Base-by-base conservation (phyloP, 2,888 invertebrate species). In the Syrista parreyssii region DNA sequence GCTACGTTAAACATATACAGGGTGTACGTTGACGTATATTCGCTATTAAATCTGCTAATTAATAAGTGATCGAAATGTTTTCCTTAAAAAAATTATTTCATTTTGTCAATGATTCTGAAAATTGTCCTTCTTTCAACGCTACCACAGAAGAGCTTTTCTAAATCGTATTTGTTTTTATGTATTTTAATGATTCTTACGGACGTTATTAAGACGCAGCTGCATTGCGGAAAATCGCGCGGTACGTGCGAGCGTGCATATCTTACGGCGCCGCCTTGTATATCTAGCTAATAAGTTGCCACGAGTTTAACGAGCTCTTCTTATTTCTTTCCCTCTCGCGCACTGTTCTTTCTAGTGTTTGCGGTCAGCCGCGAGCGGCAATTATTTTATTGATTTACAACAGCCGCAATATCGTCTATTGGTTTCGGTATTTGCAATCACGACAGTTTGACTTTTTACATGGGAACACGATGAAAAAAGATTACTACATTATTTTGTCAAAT, bases 181-280 rank as follows among this genome's bases (percentile, higher is more conserved):
- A 55, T 55, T 55, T 55, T 55, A 55, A 55, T 55, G 23, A 9
- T 55, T 9, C 23, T 55, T 23, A 23, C 9, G 23, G 15, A 55
- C 23, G 23, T 23, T 15, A 55, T 55, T 55, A 55, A 23, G 6
- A 55, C 55, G 55, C 55, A 55, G 75, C 55, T 55, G 71, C 33
- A 75, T 69, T 35, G 69, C 32, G 23, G 75, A 76, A 74, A 69
- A 69, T 76, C 68, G 78, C 76, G 73, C 69, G 31, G 77, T 55
- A 78, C 68, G 32, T 68, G 73, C 12, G 34, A 23, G 40, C 30
- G 32, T 31, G 31, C 23, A 68, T 68, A 73, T 77, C 80, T 82
- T 79, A 74, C 76, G 78, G 78, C 79, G 79, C 81, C 81, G 79
- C 79, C 80, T 84, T 73, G 75, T 82, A 82, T 80, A 79, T 79